These are phyloP conservation scores for Tipula confusa DNA, from an alignment of 2,888 invertebrate species.

Conservation along the genomic window DNA sequence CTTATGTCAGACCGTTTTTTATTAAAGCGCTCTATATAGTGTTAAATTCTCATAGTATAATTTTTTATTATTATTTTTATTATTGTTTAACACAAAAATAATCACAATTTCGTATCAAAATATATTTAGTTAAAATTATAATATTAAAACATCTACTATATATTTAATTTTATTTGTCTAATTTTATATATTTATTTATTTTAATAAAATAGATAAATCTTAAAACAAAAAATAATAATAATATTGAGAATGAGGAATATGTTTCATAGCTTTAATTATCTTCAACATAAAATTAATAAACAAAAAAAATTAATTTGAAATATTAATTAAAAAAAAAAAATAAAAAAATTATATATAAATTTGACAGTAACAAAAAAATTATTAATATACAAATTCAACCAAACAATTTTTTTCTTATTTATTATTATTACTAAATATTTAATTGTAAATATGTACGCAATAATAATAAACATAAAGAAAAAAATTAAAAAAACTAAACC, in stretches of 20 bases:
- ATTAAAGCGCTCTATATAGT: not conserved
- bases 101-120: not conserved
- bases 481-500: not conserved
- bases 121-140: not conserved
- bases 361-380: constrained; percentile 4
- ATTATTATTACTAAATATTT: not conserved
- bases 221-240: not conserved
- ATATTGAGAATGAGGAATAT: constrained; percentile 3
- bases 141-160: not conserved
- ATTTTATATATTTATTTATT: not conserved
- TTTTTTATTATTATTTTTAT: not conserved
- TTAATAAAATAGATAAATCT: not conserved
- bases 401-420: not conserved
- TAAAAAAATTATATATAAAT: not conserved
- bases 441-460: constrained; percentile 1
- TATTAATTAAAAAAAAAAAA: not conserved
- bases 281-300: constrained; percentile 4
- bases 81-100: no score
- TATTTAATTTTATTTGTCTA: not conserved
- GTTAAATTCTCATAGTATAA: not conserved
- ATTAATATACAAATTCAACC: not conserved
- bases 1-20: not conserved
- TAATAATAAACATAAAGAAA: not conserved
- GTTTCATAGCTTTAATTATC: constrained; percentile 28
- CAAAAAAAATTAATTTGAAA: not conserved